Evolutionary conservation across 2,797 vertebrate genomes (phyloP).

Genomic region (Balearica regulorum): DNA sequence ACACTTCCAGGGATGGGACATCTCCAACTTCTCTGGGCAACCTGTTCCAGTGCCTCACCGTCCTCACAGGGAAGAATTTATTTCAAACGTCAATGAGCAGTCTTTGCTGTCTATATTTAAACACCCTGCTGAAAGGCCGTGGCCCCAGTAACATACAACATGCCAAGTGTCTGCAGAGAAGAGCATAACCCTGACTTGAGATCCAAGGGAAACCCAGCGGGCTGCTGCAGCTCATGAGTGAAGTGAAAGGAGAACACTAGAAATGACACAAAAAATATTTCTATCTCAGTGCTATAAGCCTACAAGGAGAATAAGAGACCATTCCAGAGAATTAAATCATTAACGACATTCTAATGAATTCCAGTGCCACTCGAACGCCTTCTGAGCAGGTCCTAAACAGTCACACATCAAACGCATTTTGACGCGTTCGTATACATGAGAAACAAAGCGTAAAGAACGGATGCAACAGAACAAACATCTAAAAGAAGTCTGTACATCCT

Average conservation of each 20-base stretch:
- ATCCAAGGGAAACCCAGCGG: not conserved
- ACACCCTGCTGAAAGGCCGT: not conserved
- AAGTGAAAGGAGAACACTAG: not conserved
- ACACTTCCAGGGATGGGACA: too few species aligned
- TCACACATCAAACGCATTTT: not conserved
- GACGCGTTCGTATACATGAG: fast-evolving
- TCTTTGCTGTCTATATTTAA: not conserved
- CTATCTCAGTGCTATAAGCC: not conserved
- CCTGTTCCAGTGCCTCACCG: too few species aligned
- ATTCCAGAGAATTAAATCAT: not conserved
- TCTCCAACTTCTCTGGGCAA: too few species aligned
- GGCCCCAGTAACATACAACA: not conserved
- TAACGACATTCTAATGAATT: not conserved
- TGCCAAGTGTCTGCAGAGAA: not conserved
- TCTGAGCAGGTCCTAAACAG: not conserved
- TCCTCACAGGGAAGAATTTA: too few species aligned
- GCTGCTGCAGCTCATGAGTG: not conserved
- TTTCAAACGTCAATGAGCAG: not conserved
- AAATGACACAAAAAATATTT: not conserved
- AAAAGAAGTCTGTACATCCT: too few species aligned
- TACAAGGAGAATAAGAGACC: not conserved
- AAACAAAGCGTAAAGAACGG: not conserved
- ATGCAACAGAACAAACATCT: not conserved
- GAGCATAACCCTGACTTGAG: not conserved
- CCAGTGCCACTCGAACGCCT: fast-evolving